Conservation (phyloP, 2,113 vertebrate genomes). For the Cinclus cinclus region DNA sequence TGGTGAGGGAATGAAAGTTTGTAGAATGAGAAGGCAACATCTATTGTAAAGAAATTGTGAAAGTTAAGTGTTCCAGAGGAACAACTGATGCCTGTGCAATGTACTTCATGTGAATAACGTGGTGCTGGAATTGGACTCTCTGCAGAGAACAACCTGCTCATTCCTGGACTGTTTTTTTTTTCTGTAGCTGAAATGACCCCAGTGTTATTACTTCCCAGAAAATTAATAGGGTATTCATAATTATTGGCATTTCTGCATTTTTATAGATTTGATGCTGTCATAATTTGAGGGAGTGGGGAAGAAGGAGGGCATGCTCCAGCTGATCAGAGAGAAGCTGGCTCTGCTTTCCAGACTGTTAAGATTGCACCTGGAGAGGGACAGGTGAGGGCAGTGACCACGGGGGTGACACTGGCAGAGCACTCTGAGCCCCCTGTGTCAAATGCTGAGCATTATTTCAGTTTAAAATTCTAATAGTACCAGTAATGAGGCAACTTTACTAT, state of each 20-base stretch:
- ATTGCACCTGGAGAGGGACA: neutral
- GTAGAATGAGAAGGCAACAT: neutral
- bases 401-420: neutral
- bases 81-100: neutral
- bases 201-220: neutral
- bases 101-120: too few relatives aligned
- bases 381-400: neutral
- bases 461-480: neutral
- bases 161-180: neutral
- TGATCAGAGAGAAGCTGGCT: neutral
- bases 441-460: neutral
- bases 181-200: neutral
- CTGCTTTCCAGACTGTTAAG: fast-evolving
- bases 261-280: neutral
- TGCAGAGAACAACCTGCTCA: neutral
- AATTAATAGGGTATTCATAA: neutral
- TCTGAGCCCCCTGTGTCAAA: neutral
- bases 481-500: conserved; percentile 15
- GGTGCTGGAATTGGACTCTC: neutral
- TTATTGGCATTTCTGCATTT: neutral
- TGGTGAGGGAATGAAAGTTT: neutral
- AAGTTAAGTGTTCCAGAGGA: neutral
- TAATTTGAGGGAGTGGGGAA: neutral
- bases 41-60: too few relatives aligned
- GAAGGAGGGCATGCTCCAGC: fast-evolving